Percentiles rank a stretch among this genome's conserved stretches.
Evolutionary conservation across 2,888 invertebrate genomes (phyloP).

Genomic region (Lasioglossum figueresi): DNA sequence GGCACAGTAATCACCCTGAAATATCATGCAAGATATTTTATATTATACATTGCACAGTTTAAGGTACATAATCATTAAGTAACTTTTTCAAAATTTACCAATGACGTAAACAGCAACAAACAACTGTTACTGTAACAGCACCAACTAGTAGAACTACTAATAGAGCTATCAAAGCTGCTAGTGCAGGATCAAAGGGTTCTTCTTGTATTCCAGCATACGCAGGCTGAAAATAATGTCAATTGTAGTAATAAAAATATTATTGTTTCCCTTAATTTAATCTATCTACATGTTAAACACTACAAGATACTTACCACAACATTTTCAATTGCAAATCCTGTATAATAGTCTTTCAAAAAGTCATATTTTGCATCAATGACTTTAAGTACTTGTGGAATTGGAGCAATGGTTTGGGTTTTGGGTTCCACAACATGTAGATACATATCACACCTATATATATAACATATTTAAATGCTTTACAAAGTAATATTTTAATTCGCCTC

Average conservation of each 20-base stretch:
- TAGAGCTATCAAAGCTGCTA: conserved; percentile 93
- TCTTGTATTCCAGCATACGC: conserved; percentile 88
- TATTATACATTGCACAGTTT: not conserved
- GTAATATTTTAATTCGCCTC: not conserved
- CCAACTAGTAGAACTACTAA: conserved; percentile 94
- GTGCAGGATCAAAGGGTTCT: conserved; percentile 93
- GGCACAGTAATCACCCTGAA: conserved; percentile 91
- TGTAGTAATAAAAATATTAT: not conserved
- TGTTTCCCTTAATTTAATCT: not conserved
- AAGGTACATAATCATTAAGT: not conserved
- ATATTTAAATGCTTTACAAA: conserved; percentile 33
- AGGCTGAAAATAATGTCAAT: conserved; percentile 82
- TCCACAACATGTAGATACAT: conserved; percentile 94
- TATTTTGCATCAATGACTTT: conserved; percentile 94
- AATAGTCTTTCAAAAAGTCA: conserved; percentile 92
- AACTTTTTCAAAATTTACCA: conserved; percentile 85
- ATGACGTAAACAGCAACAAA: conserved; percentile 94
- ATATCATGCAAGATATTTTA: conserved; percentile 20
- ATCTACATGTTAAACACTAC: not conserved
- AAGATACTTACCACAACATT: conserved; percentile 87
- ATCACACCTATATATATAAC: conserved; percentile 88
- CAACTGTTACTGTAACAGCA: conserved; percentile 93
- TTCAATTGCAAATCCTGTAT: conserved; percentile 90
- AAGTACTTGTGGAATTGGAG: conserved; percentile 91
- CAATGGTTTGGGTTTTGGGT: conserved; percentile 89